phyloP scores from a whole-genome alignment of 1,140 invertebrate species.

The Drosophila ficusphila region DNA sequence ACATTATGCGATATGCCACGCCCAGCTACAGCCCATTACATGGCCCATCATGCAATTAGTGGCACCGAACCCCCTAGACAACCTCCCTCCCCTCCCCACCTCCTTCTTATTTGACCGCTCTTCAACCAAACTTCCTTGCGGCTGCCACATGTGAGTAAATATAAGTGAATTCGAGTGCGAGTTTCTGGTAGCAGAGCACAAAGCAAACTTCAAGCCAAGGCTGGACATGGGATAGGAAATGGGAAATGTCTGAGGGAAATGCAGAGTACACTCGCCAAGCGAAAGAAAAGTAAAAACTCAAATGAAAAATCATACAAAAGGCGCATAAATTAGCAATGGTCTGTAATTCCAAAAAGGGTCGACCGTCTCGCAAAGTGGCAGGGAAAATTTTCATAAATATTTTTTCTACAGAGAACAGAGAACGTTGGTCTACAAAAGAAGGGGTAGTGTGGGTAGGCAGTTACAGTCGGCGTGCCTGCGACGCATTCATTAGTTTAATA shows the following conservation, averaged over 20 bases:
- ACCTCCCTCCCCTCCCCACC: neutral
- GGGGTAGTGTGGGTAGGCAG: conserved; percentile 15
- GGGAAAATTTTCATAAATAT: conserved; percentile 45
- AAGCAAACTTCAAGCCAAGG: conserved; percentile 20
- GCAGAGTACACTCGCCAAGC: neutral
- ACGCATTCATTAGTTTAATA: conserved; percentile 81
- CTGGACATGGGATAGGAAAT: conserved; percentile 13
- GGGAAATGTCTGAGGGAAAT: neutral
- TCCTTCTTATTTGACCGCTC: neutral
- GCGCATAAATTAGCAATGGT: conserved; percentile 82
- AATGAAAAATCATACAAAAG: conserved; percentile 77
- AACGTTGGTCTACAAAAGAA: conserved; percentile 2
- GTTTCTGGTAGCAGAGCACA: conserved; percentile 18
- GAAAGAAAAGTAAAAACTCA: conserved; percentile 41
- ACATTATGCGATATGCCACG: conserved; percentile 58
- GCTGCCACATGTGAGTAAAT: conserved; percentile 30
- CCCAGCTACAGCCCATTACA: conserved; percentile 42
- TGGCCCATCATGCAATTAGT: conserved; percentile 49
- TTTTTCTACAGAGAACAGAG: conserved; percentile 2
- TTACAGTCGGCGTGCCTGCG: conserved; percentile 67
- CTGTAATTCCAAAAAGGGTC: conserved; percentile 78
- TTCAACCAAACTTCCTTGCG: conserved; percentile 27
- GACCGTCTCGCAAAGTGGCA: conserved; percentile 25
- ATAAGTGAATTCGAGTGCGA: conserved; percentile 33
- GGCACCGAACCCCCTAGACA: conserved; percentile 15